phyloP scores from a whole-genome alignment of 2,888 invertebrate genomes.

The Sminthurinus aureus region DNA sequence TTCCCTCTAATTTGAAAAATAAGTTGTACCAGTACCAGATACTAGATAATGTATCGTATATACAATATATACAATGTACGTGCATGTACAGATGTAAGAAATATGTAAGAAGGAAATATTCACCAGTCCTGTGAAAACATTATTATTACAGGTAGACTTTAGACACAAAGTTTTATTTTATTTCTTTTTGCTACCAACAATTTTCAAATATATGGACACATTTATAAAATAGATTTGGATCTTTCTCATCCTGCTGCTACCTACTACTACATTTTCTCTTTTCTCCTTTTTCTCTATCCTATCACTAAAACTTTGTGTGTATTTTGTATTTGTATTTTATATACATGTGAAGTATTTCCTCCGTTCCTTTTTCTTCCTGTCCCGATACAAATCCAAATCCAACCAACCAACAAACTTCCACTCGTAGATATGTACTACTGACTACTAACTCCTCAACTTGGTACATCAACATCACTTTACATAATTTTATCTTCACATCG shows the following conservation, averaged over 20 bases:
- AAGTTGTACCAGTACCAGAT: no score
- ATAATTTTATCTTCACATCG: slow-evolving; percentile 29
- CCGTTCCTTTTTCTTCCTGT: background rate
- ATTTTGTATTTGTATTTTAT: no score
- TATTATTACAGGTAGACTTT: background rate
- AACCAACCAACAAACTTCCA: background rate
- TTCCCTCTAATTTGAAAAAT: no score
- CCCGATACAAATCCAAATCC: background rate
- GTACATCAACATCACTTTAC: slow-evolving; percentile 13
- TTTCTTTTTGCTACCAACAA: slow-evolving; percentile 20
- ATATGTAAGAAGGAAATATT: background rate
- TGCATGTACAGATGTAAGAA: no score
- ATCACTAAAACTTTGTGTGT: background rate
- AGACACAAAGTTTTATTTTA: slow-evolving; percentile 4
- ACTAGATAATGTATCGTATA: no score
- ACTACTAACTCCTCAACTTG: no score
- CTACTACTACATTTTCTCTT: background rate
- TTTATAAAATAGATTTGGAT: slow-evolving; percentile 13
- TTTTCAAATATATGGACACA: slow-evolving; percentile 16
- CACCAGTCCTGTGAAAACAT: background rate
- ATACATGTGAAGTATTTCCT: no score
- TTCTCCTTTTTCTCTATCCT: background rate
- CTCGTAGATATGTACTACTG: no score
- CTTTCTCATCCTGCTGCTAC: slow-evolving; percentile 1
- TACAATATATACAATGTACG: no score